Evolutionary conservation across 2,113 vertebrate genomes (phyloP), one percentile per base, ranked within the genome.

Genomic region (Etheostoma spectabile): DNA sequence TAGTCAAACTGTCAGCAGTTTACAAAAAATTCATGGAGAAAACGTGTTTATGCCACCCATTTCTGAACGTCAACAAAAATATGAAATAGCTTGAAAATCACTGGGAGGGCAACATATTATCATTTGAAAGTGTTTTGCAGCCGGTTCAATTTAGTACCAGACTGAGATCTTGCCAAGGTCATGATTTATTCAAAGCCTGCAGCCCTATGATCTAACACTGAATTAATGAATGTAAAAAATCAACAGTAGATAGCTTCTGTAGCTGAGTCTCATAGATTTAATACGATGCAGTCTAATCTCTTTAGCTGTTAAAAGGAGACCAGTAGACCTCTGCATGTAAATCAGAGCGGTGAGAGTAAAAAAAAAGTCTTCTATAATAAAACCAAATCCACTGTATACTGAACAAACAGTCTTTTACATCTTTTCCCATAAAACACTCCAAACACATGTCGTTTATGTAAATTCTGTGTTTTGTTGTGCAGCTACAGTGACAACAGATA

Each of bases 171-270:
- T 85, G 61, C 74, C 64, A 73, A 56, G 77, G 77, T 79, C 56
- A 82, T 86, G 12, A 82, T 86, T 86, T 84, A 89, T 91, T 86
- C 56, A 87, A 82, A 79, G 51, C 46, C 62, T 52, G 46, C 67
- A 70, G 82, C 45, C 48, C 51, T 59, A 45, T 82, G 72, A 88
- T 84, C 71, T 79, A 73, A 42, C 66, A 27, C 71, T 64, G 72
- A 82, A 71, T 86, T 84, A 86, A 84, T 84, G 71, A 68, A 52
- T 48, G 13, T 62, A 67, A 3, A 64, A 85, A 82, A 60, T 73
- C 75, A 42, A 46, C 49, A 68, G 33, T 18, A 73, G 33, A 69
- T 19, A n/a, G 38, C 46, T 35, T 62, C 27, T 24, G 61, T 35
- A 21, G 56, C 46, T 35, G 46, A 8, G 60, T 71, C 51, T 75